Conservation (phyloP, 2,113 vertebrate species). For the Empidonax alnorum region DNA sequence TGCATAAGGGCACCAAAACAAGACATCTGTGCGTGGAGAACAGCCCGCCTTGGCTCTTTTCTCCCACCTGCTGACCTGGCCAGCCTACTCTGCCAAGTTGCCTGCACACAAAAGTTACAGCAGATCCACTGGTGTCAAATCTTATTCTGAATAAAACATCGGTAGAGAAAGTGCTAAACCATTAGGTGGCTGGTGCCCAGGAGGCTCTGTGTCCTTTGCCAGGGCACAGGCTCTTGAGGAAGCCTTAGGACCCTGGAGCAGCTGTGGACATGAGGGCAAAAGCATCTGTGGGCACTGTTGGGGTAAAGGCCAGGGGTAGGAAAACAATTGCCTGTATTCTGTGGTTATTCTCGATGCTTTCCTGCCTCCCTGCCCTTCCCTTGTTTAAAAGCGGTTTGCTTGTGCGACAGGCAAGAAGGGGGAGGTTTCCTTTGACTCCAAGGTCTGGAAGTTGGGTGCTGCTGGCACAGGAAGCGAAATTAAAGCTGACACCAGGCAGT, state of each 20-base stretch:
- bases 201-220: fast-evolving
- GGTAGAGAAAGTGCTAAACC: background rate
- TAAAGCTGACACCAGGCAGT: constrained; percentile 60
- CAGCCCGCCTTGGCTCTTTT: background rate
- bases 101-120: background rate
- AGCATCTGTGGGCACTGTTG: background rate
- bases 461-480: background rate
- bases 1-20: fast-evolving
- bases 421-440: background rate
- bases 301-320: background rate
- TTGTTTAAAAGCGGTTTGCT: background rate
- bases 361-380: background rate
- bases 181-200: background rate
- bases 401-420: background rate
- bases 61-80: background rate
- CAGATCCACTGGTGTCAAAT: background rate
- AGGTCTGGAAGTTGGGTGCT: background rate
- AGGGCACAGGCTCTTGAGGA: fast-evolving
- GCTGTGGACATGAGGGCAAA: background rate
- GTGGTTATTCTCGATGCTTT: background rate
- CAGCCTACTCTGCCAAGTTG: background rate
- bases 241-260: background rate
- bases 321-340: fast-evolving
- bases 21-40: background rate
- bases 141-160: background rate